phyloP scores from a whole-genome alignment of 2,888 invertebrate species.

The Leptopilina drosophilae region DNA sequence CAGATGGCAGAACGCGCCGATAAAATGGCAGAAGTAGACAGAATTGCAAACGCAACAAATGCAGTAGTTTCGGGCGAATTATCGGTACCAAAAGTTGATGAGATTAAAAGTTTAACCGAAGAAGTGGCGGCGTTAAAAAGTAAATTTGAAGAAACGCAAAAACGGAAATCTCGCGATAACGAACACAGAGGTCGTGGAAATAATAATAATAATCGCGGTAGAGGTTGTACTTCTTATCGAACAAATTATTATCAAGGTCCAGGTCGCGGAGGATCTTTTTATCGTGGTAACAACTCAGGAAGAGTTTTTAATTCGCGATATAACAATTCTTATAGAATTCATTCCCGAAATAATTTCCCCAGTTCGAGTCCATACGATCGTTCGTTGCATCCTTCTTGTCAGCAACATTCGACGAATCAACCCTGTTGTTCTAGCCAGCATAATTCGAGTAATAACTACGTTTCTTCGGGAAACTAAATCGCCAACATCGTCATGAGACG shows the following conservation, averaged over 20 bases:
- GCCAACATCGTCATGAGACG: constrained; percentile 35
- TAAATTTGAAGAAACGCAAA: constrained; percentile 7
- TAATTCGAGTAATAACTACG: too few species aligned
- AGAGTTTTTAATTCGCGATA: not conserved
- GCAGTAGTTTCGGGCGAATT: not conserved
- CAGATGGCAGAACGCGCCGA: not conserved
- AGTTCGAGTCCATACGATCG: not conserved
- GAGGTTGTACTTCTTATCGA: not conserved
- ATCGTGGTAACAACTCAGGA: not conserved
- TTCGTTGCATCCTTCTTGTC: not conserved
- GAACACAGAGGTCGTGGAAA: not conserved
- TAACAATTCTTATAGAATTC: not conserved
- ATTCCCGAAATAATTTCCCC: not conserved
- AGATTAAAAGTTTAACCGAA: too few species aligned
- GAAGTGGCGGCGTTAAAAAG: not conserved
- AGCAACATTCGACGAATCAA: not conserved
- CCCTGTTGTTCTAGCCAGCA: not conserved
- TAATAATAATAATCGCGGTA: constrained; percentile 6
- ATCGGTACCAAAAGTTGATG: not conserved
- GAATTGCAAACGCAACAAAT: not conserved
- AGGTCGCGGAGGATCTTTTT: not conserved
- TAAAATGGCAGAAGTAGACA: not conserved
- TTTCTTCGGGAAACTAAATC: constrained; percentile 36
- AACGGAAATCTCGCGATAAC: not conserved
- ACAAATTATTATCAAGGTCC: not conserved